Conservation (phyloP, 2,888 invertebrate species). For the Ophion obscuratus region DNA sequence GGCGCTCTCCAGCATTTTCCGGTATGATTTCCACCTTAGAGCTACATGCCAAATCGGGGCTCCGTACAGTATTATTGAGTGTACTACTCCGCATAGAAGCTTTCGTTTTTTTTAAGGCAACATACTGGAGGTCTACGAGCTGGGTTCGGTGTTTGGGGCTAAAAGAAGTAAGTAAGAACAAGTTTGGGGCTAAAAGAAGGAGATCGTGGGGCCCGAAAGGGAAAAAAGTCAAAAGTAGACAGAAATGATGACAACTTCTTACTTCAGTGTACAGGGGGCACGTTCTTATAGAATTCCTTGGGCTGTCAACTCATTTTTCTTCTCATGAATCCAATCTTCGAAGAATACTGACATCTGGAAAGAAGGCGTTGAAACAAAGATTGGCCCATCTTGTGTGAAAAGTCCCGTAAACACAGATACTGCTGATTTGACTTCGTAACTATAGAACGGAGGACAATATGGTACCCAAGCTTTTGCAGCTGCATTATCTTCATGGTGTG, state of each 20-base stretch:
- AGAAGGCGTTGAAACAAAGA: not conserved
- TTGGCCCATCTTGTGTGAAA: not conserved
- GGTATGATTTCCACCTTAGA: too few species aligned
- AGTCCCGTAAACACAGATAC: slow-evolving; percentile 4
- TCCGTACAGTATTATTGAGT: too few species aligned
- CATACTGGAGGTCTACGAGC: not conserved
- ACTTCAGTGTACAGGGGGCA: not conserved
- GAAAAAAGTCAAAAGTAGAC: not conserved
- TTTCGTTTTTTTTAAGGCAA: not conserved
- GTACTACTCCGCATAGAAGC: too few species aligned
- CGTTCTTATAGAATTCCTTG: not conserved
- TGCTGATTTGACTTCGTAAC: slow-evolving; percentile 11
- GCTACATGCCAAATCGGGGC: too few species aligned
- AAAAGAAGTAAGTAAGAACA: not conserved
- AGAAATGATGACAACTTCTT: not conserved
- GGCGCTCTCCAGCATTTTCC: too few species aligned
- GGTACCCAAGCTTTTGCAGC: slow-evolving; percentile 15
- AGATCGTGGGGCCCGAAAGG: not conserved
- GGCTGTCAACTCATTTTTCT: not conserved
- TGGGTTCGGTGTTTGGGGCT: not conserved
- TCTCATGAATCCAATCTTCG: not conserved
- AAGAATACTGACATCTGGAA: not conserved
- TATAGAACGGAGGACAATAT: not conserved
- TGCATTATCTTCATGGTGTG: slow-evolving; percentile 32
- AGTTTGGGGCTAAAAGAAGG: not conserved